Evolutionary conservation across 37 sponge, comb jelly and placozoan genomes (phyloP).

Genomic region (Eunapius fragilis): DNA sequence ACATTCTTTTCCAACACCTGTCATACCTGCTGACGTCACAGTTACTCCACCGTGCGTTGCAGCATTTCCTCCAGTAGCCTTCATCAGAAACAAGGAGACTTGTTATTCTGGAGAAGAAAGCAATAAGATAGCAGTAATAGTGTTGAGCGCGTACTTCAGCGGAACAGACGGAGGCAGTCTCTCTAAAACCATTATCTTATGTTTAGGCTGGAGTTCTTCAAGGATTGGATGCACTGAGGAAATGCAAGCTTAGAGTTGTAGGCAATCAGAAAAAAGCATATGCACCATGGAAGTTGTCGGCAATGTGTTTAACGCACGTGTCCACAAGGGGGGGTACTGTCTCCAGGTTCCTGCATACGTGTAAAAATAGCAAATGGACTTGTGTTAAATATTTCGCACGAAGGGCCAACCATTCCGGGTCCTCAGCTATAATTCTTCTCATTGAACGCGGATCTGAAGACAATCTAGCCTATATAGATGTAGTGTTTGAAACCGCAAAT

Average conservation of each 20-base stretch:
- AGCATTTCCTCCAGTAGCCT: constrained; percentile 90
- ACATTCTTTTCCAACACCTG: constrained; percentile 93
- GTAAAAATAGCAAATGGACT: background rate
- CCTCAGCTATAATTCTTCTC: constrained; percentile 95
- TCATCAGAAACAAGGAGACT: constrained; percentile 86
- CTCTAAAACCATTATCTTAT: constrained; percentile 70
- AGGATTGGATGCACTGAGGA: constrained; percentile 81
- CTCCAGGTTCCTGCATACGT: constrained; percentile 83
- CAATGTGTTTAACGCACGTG: constrained; percentile 80
- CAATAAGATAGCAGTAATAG: background rate
- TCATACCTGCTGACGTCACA: constrained; percentile 81
- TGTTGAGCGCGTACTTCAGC: constrained; percentile 42
- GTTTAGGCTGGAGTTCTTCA: constrained; percentile 73
- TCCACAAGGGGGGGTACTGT: constrained; percentile 88
- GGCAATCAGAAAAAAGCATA: background rate
- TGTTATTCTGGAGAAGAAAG: constrained; percentile 58
- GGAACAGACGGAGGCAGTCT: constrained; percentile 74
- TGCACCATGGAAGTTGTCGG: constrained; percentile 75
- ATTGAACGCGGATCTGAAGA: constrained; percentile 79
- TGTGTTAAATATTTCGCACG: background rate
- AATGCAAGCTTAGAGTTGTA: background rate
- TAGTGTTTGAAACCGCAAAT: background rate
- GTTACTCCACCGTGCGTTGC: constrained; percentile 77
- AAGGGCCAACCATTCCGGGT: constrained; percentile 87
- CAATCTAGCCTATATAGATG: background rate